Conservation (phyloP, 2,113 vertebrate species). For the Albula goreensis region DNA sequence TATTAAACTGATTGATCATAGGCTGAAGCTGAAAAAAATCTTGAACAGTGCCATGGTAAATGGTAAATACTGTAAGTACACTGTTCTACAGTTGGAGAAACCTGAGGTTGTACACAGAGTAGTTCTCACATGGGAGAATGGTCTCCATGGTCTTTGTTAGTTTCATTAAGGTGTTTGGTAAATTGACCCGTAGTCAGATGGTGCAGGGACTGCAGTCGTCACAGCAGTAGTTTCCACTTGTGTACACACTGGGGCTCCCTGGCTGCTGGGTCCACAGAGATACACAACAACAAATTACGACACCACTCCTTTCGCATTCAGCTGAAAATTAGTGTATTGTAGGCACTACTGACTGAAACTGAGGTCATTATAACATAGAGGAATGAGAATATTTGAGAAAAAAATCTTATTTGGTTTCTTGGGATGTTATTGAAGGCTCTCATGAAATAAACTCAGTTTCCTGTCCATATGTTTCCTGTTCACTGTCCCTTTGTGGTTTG, state of each 20-base stretch:
- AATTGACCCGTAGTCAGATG: not conserved
- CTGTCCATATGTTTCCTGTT: not conserved
- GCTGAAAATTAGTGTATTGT: not conserved
- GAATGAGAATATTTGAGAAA: not conserved
- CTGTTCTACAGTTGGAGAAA: not conserved
- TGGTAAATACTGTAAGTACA: not conserved
- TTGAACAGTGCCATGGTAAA: not conserved
- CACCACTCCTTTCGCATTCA: not conserved
- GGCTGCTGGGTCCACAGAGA: not conserved
- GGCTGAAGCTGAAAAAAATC: not conserved
- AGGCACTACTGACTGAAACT: not conserved
- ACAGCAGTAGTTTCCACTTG: constrained; percentile 1
- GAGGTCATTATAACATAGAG: not conserved
- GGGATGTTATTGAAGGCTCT: not conserved
- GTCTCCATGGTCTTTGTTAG: constrained; percentile 11
- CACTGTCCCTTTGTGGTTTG: not conserved
- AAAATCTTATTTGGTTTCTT: not conserved
- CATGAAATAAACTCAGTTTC: not conserved
- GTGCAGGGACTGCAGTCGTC: not conserved
- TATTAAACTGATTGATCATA: not conserved
- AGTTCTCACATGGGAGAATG: not conserved
- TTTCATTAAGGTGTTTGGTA: not conserved
- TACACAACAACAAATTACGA: not conserved
- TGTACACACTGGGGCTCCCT: not conserved
- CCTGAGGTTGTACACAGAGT: not conserved